Evolutionary conservation across 2,797 vertebrate genomes (phyloP).

Genomic region (Chelidonichthys spinosus): DNA sequence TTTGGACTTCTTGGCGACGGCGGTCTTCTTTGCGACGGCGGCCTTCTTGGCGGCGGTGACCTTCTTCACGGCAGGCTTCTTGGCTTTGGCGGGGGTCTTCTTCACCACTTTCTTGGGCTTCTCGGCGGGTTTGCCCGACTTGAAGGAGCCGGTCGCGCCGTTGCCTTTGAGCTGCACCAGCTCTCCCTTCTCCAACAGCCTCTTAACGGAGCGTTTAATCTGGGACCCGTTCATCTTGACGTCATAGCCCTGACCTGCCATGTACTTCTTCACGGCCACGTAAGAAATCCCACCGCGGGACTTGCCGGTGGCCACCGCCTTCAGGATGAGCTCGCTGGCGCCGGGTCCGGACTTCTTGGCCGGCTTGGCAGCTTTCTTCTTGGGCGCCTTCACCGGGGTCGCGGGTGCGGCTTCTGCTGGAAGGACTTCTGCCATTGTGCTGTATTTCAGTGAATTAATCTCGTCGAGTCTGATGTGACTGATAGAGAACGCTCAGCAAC

Average conservation of each 20-base stretch:
- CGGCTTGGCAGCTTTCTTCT: neutral
- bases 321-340: neutral
- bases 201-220: neutral
- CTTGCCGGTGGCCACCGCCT: neutral
- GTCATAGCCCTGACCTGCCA: neutral
- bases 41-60: neutral
- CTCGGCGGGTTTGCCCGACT: neutral
- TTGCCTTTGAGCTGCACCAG: neutral
- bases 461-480: neutral
- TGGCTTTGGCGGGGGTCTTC: neutral
- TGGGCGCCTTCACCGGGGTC: neutral
- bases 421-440: neutral
- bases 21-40: neutral
- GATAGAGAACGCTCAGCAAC: neutral
- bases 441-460: neutral
- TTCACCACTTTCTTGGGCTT: neutral
- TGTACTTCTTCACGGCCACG: neutral
- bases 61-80: neutral
- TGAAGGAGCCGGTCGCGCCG: neutral
- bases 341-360: neutral
- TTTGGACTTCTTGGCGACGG: neutral
- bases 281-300: neutral
- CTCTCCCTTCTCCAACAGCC: neutral
- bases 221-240: neutral
- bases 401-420: neutral